Evolutionary conservation across 2,797 vertebrate genomes (phyloP), one percentile per base, ranked within the genome.

Genomic region (Rhynchotus rufescens): DNA sequence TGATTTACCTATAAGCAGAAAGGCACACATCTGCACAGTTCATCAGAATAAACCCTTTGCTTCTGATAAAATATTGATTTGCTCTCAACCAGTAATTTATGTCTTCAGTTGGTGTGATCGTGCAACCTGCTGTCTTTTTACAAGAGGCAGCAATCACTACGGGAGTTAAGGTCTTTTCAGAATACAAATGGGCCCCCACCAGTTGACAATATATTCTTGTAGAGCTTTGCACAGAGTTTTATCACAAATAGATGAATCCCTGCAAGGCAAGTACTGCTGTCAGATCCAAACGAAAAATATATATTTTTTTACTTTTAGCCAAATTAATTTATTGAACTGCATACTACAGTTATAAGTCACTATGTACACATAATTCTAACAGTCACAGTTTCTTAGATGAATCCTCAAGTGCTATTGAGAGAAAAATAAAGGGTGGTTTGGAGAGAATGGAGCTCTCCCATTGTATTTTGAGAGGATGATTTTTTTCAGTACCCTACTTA

Each of bases 21-120:
- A 86, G 40, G 40, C 40, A 84, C 12, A 22, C 21, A 8, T 88
- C 88, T 89, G 30, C 62, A 79, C 38, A 6, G 30, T 60, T 92
- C 61, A 60, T 83, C 72, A 51, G 32, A 57, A 47, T 45, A 88
- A 91, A 28, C 20, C 57, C 57, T 74, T 30, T 64, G 60, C 52
- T 79, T 75, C 71, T 87, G 82, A 89, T 85, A 83, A 92, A 94
- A 71, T 81, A 94, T 49, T 90, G 87, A 89, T 87, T 84, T 73
- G 28, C 61, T 81, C 57, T 86, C 80, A 62, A 42, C 62, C 69
- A 73, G 49, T 82, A 94, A 88, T 76, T 82, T 74, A 84, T 80
- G 36, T 74, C 73, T 71, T 91, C 83, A 82, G 9, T 79, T 76
- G 62, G 49, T 38, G 84, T 62, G 49, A 86, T 80, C 12, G 1